A percentile compares a stretch with the other conserved stretches of the same genome.
Evolutionary conservation across 2,888 invertebrate genomes (phyloP).

Genomic region (Netelia melanura): DNA sequence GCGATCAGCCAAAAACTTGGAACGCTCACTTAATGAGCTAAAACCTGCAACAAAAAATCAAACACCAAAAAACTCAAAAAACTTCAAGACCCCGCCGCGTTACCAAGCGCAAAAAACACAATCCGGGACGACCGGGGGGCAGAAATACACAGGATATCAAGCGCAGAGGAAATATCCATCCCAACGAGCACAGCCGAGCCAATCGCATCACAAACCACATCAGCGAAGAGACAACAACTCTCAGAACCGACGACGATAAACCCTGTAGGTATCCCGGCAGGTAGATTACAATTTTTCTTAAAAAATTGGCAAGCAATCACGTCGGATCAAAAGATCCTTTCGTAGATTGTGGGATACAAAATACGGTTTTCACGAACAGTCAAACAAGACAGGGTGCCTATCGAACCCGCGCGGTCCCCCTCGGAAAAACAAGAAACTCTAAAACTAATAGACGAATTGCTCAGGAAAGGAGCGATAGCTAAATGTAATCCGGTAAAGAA

Average conservation of each 20-base stretch:
- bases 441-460: not conserved
- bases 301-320: conserved; percentile 2
- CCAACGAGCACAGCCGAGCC: not conserved
- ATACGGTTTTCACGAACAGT: conserved; percentile 70
- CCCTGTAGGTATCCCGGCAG: conserved; percentile 44
- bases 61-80: conserved; percentile 54
- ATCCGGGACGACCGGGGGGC: conserved; percentile 41
- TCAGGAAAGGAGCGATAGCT: no score
- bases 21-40: not conserved
- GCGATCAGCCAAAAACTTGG: conserved; percentile 44
- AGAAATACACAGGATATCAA: conserved; percentile 14
- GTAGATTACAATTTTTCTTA: not conserved
- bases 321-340: not conserved
- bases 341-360: conserved; percentile 67
- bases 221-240: not conserved
- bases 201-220: not conserved
- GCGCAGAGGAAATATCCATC: not conserved
- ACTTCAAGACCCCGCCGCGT: conserved; percentile 58
- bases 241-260: not conserved
- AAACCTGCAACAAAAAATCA: not conserved
- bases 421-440: not conserved
- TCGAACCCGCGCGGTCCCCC: not conserved
- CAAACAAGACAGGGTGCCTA: not conserved
- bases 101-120: conserved; percentile 19
- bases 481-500: not conserved